Evolutionary conservation across 37 sponge, comb jelly and placozoan species (phyloP).

Genomic region (Dysidea cf. avara): DNA sequence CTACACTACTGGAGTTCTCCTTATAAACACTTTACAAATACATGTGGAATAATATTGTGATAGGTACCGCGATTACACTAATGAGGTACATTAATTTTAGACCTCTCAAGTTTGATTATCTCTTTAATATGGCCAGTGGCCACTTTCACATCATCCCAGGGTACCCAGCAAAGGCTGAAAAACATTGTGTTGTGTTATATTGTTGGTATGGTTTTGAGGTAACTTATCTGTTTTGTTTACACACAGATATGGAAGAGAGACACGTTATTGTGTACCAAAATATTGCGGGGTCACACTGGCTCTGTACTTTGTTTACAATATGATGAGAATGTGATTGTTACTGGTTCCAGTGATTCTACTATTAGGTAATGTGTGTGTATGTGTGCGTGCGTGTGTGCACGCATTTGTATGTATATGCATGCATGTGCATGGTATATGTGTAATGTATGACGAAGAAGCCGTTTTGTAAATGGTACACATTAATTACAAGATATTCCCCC

Average conservation of each 20-base stretch:
- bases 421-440: background rate
- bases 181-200: background rate
- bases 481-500: no score
- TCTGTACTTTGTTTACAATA: conserved; percentile 97
- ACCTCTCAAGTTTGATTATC: background rate
- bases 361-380: conserved; percentile 60
- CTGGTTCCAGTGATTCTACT: conserved; percentile 94
- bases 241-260: conserved; percentile 81
- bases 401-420: background rate
- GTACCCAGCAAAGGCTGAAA: background rate
- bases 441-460: no score
- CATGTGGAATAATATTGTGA: no score
- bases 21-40: no score
- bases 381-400: background rate
- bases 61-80: no score
- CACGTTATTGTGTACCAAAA: conserved; percentile 57
- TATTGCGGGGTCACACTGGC: conserved; percentile 94
- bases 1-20: no score
- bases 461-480: no score
- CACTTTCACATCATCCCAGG: background rate
- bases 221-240: background rate
- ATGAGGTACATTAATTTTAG: no score
- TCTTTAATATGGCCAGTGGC: background rate
- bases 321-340: conserved; percentile 87
- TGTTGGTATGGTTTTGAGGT: background rate